phyloP scores from a whole-genome alignment of 2,888 invertebrate species.

The Mermis nigrescens region DNA sequence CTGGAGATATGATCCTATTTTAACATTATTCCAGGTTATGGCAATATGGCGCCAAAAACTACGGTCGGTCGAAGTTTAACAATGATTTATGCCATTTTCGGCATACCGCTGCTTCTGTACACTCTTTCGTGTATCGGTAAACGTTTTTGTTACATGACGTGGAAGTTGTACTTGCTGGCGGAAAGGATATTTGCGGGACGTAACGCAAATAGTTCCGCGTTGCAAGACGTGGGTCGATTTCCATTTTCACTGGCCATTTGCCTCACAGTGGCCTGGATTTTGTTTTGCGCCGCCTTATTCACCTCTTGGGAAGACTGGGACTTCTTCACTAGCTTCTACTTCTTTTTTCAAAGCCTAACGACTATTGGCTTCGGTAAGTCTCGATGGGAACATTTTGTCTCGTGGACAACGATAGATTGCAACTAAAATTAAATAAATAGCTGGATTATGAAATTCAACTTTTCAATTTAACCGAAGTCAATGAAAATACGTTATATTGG shows the following conservation, averaged over 20 bases:
- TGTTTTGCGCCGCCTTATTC: slow-evolving; percentile 71
- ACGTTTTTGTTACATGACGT: not conserved
- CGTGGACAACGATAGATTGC: no score
- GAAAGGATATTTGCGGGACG: not conserved
- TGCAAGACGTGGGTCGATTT: not conserved
- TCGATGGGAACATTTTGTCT: not conserved
- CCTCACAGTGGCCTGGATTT: slow-evolving; percentile 62
- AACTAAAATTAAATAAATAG: no score
- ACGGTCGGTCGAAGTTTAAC: not conserved
- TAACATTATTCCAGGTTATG: no score
- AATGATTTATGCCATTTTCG: not conserved
- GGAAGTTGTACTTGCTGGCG: not conserved
- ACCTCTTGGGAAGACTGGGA: slow-evolving; percentile 74
- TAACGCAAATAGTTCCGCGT: not conserved
- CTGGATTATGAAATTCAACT: no score
- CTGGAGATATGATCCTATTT: no score
- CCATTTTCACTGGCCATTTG: slow-evolving; percentile 30
- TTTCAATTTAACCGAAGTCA: no score
- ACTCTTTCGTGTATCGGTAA: not conserved
- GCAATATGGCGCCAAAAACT: not conserved
- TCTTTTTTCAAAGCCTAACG: slow-evolving; percentile 75
- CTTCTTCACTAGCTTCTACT: slow-evolving; percentile 69
- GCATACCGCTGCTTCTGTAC: slow-evolving; percentile 2
- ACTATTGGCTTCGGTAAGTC: slow-evolving; percentile 46
- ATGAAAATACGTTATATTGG: no score